phyloP scores from a whole-genome alignment of 2,113 vertebrate genomes.

The Petaurus breviceps region DNA sequence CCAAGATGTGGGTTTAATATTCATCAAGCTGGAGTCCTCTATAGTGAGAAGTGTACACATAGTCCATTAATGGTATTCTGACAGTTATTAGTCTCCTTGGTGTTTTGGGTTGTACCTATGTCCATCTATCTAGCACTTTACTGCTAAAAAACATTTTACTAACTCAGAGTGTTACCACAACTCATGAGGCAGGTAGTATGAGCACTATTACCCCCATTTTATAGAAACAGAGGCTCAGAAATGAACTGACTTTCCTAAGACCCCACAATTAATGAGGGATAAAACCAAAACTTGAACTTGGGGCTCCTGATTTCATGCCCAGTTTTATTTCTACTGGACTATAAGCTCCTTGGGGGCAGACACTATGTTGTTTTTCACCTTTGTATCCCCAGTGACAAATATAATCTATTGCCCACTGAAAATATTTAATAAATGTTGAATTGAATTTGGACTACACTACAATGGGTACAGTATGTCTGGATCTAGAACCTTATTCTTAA shows the following conservation, averaged over 20 bases:
- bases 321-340: not conserved
- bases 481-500: not conserved
- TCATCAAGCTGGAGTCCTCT: not conserved
- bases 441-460: not conserved
- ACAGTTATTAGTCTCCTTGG: not conserved
- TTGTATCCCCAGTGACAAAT: not conserved
- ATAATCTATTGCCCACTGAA: not conserved
- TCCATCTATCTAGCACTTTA: not conserved
- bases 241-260: not conserved
- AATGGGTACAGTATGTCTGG: not conserved
- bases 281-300: not conserved
- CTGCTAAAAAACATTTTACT: not conserved
- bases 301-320: not conserved
- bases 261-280: not conserved
- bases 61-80: not conserved
- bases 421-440: not conserved
- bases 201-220: not conserved
- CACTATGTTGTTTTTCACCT: not conserved
- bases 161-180: not conserved
- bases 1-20: not conserved
- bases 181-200: not conserved
- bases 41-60: not conserved
- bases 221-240: not conserved
- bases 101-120: not conserved
- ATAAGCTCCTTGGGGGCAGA: not conserved